Percentiles rank a stretch among this genome's conserved stretches.
phyloP scores from a whole-genome alignment of 2,113 vertebrate species.

The Lipotes vexillifer region DNA sequence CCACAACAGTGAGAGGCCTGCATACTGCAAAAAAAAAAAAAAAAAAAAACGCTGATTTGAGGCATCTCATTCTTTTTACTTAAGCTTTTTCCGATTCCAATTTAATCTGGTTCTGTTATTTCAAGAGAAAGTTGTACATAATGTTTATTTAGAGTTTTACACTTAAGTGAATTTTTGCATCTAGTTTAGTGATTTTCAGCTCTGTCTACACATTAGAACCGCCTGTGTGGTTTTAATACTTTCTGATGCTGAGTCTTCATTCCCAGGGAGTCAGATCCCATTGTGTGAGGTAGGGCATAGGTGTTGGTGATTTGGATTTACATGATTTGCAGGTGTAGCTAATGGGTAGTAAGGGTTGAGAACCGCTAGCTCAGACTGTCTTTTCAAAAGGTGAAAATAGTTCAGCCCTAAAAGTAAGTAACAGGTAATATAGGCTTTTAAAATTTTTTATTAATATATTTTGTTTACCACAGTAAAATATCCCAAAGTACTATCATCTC shows the following conservation, averaged over 20 bases:
- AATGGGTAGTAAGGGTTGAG: background rate
- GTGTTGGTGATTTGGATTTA: background rate
- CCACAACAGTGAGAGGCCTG: too few species aligned
- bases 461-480: background rate
- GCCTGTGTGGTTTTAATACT: background rate
- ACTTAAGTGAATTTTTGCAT: background rate
- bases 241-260: background rate
- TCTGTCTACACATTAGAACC: background rate
- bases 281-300: background rate
- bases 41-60: background rate
- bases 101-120: constrained; percentile 3
- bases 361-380: background rate
- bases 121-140: background rate
- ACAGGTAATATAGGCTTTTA: background rate
- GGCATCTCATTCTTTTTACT: background rate
- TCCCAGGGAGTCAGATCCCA: background rate
- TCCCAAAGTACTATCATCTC: background rate
- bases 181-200: background rate
- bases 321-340: background rate
- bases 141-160: background rate
- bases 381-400: background rate
- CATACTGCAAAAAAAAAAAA: too few species aligned
- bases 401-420: background rate
- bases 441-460: background rate
- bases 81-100: constrained; percentile 13